A percentile compares a stretch with the other conserved stretches of the same genome.
Evolutionary conservation across 2,797 vertebrate species (phyloP).

Genomic region (Sternotherus odoratus): DNA sequence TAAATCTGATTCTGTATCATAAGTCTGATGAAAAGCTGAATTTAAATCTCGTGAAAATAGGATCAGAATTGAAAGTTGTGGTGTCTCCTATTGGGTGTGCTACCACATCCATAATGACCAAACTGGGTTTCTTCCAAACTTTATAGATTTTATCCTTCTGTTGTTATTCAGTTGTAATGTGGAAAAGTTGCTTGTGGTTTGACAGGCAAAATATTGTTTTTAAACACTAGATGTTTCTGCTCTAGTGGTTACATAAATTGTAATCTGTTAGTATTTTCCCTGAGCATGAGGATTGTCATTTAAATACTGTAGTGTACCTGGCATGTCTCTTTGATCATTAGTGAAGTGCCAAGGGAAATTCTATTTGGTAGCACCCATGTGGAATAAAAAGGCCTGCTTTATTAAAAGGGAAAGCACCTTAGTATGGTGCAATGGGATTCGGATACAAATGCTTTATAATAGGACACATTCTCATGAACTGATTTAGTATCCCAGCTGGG

Average conservation of each 20-base stretch:
- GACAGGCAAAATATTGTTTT: constrained; percentile 47
- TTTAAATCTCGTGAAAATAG: background rate
- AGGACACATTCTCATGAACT: constrained; percentile 31
- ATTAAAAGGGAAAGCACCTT: constrained; percentile 44
- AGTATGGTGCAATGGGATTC: constrained; percentile 1
- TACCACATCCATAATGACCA: background rate
- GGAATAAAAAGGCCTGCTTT: constrained; percentile 51
- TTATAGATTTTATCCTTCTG: constrained; percentile 31
- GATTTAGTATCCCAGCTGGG: constrained; percentile 56
- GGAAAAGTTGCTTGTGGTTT: constrained; percentile 42
- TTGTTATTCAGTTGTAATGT: constrained; percentile 46
- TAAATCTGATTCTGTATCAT: background rate
- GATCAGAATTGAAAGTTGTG: background rate
- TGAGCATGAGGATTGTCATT: constrained; percentile 47
- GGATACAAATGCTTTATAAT: constrained; percentile 38
- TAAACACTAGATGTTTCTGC: constrained; percentile 30
- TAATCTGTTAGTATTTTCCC: constrained; percentile 42
- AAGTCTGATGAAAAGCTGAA: background rate
- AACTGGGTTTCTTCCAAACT: constrained; percentile 38
- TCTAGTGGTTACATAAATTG: constrained; percentile 29
- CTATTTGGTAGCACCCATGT: constrained; percentile 36
- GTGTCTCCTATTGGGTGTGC: background rate
- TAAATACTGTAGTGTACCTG: background rate
- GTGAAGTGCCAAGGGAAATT: constrained; percentile 39
- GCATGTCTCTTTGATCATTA: constrained; percentile 39